Base-by-base conservation (phyloP, 2,113 vertebrate genomes). In the Leucopternis melanops region DNA sequence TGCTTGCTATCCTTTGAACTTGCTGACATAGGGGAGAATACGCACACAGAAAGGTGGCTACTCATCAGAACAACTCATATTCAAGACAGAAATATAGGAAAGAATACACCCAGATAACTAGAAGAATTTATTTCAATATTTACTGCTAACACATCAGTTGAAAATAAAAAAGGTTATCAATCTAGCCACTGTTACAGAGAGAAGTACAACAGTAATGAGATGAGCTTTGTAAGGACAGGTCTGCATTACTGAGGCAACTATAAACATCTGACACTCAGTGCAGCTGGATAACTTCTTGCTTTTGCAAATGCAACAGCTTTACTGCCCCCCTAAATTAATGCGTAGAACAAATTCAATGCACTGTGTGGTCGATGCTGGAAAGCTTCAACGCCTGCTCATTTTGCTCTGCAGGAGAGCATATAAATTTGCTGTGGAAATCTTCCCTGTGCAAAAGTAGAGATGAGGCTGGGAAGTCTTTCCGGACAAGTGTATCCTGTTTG, bases 1-100 rank as follows among this genome's bases (percentile, higher is more conserved):
- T 91, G 21, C 32, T 54, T 81, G 47, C 11, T 74, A 3, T 62
- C 63, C 71, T 71, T 44, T 74, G 52, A 86, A 88, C 59, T 32
- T 79, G 50, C n/a, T 88, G 65, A 50, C 55, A 49, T 3, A 10
- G 25, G 27, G 23, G 27, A 69, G 21, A 63, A 65, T 20, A 15
- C 0, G 3, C 2, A 3, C 13, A 26, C 13, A 66, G 40, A 38
- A 74, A 85, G 1, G 2, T 50, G 36, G 31, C 52, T 55, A 18
- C 36, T 79, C 19, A 55, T 63, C 62, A 57, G 16, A 86, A 69
- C 18, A 42, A 7, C 49, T 75, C 58, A n/a, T 42, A 27, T 66
- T 59, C 36, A 66, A 71, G 25, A 67, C 16, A 63, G 44, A 94
- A 77, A 42, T 38, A 21, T 1, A 52, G 65, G 52, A 50, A 86